Conservation (phyloP, 2,797 vertebrate species). For the Catostomus latipinnis region DNA sequence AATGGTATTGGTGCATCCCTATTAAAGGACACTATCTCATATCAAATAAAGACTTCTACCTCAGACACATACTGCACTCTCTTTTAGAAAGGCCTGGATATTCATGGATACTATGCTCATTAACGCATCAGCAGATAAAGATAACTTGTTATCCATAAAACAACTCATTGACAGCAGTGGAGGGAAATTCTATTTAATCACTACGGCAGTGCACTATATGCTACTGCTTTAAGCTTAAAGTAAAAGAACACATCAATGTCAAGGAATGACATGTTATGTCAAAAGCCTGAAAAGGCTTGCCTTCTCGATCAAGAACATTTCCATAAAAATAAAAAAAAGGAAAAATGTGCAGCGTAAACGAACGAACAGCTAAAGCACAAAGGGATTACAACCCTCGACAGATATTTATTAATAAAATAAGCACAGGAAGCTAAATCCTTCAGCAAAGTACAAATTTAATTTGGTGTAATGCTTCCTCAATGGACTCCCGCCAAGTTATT, state of each 20-base stretch:
- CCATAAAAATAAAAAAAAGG: slow-evolving; percentile 12
- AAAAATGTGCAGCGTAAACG: slow-evolving; percentile 53
- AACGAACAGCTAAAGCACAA: slow-evolving; percentile 57
- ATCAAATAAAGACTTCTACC: neutral
- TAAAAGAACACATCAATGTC: slow-evolving; percentile 22
- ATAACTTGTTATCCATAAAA: slow-evolving; percentile 4
- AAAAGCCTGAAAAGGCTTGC: slow-evolving; percentile 37
- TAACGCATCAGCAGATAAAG: slow-evolving; percentile 26
- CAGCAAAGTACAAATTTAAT: slow-evolving; percentile 74
- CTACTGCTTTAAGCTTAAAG: neutral
- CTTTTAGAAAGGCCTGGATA: neutral
- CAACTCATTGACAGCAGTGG: neutral
- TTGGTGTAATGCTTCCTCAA: slow-evolving; percentile 72
- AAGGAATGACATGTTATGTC: slow-evolving; percentile 14
- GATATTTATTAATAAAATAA: slow-evolving; percentile 73
- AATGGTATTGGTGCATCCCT: no score
- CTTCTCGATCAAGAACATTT: slow-evolving; percentile 40
- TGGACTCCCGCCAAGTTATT: slow-evolving; percentile 70
- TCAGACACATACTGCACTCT: neutral
- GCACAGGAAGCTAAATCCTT: slow-evolving; percentile 70
- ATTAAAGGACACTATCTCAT: neutral
- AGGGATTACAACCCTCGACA: slow-evolving; percentile 72
- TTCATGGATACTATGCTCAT: neutral
- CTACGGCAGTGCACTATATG: neutral
- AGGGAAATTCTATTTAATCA: slow-evolving; percentile 29